Percentiles rank a stretch among this genome's conserved stretches.
phyloP scores from a whole-genome alignment of 2,888 invertebrate genomes.

The Noctua comes region DNA sequence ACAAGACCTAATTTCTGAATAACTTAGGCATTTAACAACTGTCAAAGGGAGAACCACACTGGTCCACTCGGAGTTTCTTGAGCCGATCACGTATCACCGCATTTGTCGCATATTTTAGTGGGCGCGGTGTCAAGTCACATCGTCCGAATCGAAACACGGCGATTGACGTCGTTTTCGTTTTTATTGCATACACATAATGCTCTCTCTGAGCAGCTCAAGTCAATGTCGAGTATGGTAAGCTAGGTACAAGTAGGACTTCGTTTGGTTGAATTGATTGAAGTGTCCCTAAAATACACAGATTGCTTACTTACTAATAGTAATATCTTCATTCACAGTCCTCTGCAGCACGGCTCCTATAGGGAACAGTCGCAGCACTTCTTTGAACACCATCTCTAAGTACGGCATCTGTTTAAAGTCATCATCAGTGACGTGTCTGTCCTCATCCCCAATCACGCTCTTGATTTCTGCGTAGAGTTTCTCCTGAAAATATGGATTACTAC shows the following conservation, averaged over 20 bases:
- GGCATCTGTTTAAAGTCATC: conserved; percentile 82
- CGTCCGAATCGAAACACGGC: neutral
- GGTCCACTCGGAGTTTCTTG: neutral
- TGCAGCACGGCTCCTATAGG: conserved; percentile 84
- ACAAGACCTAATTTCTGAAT: neutral
- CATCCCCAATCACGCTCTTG: conserved; percentile 73
- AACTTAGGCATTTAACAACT: neutral
- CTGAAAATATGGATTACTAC: conserved; percentile 68
- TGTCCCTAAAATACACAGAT: neutral
- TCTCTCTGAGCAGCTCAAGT: too few species aligned
- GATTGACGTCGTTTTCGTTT: neutral
- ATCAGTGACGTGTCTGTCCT: conserved; percentile 75
- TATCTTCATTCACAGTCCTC: conserved; percentile 80
- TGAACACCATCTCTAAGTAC: conserved; percentile 84
- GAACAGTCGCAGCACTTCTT: conserved; percentile 81
- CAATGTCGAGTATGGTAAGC: too few species aligned
- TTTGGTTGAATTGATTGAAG: neutral
- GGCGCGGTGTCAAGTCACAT: neutral
- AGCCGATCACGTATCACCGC: neutral
- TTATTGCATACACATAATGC: neutral
- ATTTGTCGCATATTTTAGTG: neutral
- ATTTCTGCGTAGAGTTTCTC: conserved; percentile 82
- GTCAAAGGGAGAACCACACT: neutral
- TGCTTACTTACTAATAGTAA: conserved; percentile 75
- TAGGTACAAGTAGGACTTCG: too few species aligned